Percentiles rank a stretch among this genome's conserved stretches.
These are phyloP conservation scores for Apteryx mantelli DNA, from an alignment of 2,113 vertebrate species.

Conservation along the genomic window DNA sequence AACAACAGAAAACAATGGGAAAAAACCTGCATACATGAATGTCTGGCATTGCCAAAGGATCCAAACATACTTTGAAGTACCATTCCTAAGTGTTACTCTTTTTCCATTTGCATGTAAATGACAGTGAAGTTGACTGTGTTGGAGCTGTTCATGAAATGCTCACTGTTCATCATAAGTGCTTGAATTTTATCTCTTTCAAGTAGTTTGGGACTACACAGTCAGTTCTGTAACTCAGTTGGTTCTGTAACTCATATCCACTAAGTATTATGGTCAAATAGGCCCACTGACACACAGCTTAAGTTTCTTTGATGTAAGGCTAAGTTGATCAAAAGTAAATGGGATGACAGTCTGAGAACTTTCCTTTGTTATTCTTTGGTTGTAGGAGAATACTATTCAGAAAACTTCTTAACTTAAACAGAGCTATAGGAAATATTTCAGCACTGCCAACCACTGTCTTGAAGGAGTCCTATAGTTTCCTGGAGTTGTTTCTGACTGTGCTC, in stretches of 20 bases:
- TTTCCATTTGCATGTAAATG: background rate
- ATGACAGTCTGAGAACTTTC: fast-evolving
- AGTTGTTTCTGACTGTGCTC: background rate
- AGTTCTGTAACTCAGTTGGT: background rate
- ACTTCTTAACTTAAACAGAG: background rate
- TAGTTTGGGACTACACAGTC: background rate
- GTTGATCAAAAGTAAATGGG: background rate
- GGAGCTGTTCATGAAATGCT: background rate
- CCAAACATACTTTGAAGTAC: background rate
- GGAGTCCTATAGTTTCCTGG: background rate
- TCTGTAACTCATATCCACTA: background rate
- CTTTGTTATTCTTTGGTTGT: background rate
- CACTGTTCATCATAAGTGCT: background rate
- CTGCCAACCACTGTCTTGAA: background rate
- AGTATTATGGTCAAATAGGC: background rate
- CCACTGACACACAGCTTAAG: background rate
- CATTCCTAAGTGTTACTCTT: background rate
- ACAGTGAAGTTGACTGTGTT: background rate
- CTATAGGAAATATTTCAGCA: background rate
- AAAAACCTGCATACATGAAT: background rate
- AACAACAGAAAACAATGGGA: background rate
- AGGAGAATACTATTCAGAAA: background rate
- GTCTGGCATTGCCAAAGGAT: background rate
- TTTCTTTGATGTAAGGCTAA: background rate
- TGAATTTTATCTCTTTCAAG: background rate